phyloP scores from a whole-genome alignment of 2,888 invertebrate genomes.

The Ecdyonurus torrentis region DNA sequence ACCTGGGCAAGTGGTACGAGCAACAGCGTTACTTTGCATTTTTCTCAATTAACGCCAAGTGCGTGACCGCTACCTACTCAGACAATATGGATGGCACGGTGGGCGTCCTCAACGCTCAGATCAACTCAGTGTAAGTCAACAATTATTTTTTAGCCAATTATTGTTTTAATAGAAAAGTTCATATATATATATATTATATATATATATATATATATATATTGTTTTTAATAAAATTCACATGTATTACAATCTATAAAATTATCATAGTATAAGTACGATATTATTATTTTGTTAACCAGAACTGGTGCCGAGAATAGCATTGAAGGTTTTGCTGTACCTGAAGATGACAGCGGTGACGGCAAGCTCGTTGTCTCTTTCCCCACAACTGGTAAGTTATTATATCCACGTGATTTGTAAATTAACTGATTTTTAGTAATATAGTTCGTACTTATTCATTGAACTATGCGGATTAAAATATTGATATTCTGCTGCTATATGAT shows the following conservation, averaged over 20 bases:
- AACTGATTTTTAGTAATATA: neutral
- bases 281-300: no score
- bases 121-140: constrained; percentile 13
- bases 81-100: constrained; percentile 14
- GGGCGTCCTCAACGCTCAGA: constrained; percentile 14
- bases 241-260: no score
- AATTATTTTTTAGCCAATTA: neutral
- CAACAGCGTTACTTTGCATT: constrained; percentile 17
- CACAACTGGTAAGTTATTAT: neutral
- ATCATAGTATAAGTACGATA: no score
- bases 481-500: no score
- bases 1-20: constrained; percentile 19
- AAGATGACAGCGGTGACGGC: constrained; percentile 7
- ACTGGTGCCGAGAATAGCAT: constrained; percentile 4
- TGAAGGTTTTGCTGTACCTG: constrained; percentile 11
- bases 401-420: no score
- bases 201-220: no score
- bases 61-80: constrained; percentile 17
- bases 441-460: no score
- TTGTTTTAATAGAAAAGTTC: no score
- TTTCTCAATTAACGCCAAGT: constrained; percentile 17
- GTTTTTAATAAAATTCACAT: no score
- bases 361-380: constrained; percentile 12
- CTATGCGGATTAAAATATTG: no score
- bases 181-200: no score